Evolutionary conservation across 2,888 invertebrate genomes (phyloP).

Genomic region (Metopia argyrocephala): DNA sequence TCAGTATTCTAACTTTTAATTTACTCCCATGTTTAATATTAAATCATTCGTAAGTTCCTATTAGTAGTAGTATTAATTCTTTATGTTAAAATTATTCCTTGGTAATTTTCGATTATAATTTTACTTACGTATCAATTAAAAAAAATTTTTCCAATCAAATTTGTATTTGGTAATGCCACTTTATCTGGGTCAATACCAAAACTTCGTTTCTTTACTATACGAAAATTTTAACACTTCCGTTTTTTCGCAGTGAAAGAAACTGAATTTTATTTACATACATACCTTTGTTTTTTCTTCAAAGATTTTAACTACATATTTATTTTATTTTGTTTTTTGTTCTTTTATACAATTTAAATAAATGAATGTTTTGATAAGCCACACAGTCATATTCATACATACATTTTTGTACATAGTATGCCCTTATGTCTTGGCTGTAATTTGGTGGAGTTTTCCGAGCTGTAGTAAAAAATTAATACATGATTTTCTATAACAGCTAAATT

Average conservation of each 20-base stretch:
- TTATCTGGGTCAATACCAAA: constrained; percentile 53
- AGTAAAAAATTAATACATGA: too few species aligned
- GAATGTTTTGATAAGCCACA: too few species aligned
- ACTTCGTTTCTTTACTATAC: constrained; percentile 11
- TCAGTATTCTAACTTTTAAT: neutral
- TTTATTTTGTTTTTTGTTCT: too few species aligned
- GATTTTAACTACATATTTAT: too few species aligned
- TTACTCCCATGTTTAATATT: neutral
- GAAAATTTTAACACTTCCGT: constrained; percentile 12
- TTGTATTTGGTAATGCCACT: neutral
- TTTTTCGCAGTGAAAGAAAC: neutral
- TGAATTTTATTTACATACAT: neutral
- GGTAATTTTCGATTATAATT: neutral
- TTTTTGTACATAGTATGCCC: too few species aligned
- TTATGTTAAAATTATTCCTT: neutral
- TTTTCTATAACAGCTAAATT: too few species aligned
- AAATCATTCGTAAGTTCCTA: neutral
- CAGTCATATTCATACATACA: too few species aligned
- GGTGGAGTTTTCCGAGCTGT: too few species aligned
- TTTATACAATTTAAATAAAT: too few species aligned
- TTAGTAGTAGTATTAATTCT: neutral
- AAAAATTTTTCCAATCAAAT: too few species aligned
- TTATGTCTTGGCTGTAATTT: too few species aligned
- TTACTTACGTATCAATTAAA: neutral
- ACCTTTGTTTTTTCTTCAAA: neutral